phyloP scores from a whole-genome alignment of 2,888 invertebrate genomes.

The Ophioninae sp. region DNA sequence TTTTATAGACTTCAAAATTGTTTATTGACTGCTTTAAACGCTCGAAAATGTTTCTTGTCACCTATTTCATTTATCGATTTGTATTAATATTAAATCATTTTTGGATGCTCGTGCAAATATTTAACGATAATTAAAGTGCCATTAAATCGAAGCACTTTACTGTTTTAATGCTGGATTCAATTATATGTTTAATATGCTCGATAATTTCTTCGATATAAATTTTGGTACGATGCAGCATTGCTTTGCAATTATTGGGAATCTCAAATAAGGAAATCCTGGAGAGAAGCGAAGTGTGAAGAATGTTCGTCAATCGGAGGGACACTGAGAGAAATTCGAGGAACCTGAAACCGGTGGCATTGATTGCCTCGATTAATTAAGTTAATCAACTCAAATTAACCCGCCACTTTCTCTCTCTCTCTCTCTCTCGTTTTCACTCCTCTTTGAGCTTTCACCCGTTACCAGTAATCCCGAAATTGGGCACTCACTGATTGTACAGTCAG shows the following conservation, averaged over 20 bases:
- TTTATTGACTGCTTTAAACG: too few species aligned
- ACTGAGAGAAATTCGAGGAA: conserved; percentile 16
- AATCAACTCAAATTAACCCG: conserved; percentile 78
- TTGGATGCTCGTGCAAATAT: neutral
- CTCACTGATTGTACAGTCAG: conserved; percentile 55
- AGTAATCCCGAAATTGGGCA: conserved; percentile 46
- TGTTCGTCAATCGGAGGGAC: neutral
- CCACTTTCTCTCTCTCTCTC: conserved; percentile 13
- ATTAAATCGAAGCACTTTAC: neutral
- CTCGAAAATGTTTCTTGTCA: too few species aligned
- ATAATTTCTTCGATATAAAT: neutral
- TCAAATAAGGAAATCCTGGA: neutral
- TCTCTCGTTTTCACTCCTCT: conserved; percentile 42
- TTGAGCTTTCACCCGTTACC: conserved; percentile 56
- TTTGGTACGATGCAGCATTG: neutral
- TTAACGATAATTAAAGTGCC: neutral
- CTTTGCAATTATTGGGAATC: neutral
- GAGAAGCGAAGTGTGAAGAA: neutral
- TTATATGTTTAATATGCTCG: neutral
- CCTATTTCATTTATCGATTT: neutral
- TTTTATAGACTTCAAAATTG: too few species aligned
- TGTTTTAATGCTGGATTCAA: neutral
- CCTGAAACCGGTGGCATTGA: conserved; percentile 73
- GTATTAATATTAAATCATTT: neutral
- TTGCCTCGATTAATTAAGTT: conserved; percentile 77